These are phyloP conservation scores for Morus bassanus DNA, from an alignment of 2,797 vertebrate species.

Conservation along the genomic window DNA sequence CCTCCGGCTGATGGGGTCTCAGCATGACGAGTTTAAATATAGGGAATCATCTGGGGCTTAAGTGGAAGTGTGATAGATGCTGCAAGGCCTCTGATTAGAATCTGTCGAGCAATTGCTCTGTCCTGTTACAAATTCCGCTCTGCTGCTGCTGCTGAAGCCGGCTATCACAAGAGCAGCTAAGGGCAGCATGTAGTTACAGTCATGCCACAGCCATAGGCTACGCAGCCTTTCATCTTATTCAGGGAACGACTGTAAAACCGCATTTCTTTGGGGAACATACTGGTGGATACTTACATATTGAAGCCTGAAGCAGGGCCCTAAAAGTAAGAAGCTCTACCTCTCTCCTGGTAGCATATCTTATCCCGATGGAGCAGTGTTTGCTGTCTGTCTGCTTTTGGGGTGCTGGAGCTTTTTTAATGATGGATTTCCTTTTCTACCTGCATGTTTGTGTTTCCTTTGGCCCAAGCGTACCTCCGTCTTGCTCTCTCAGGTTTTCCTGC, in stretches of 20 bases:
- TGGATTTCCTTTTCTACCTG: neutral
- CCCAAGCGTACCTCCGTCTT: neutral
- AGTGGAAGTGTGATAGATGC: neutral
- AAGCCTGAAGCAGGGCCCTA: neutral
- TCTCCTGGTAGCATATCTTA: neutral
- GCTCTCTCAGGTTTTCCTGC: neutral
- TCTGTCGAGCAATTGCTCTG: neutral
- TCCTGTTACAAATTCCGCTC: neutral
- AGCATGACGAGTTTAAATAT: neutral
- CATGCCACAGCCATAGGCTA: neutral
- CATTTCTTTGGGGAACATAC: neutral
- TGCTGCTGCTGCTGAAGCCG: too few species aligned
- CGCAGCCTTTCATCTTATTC: too few species aligned
- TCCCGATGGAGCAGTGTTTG: neutral
- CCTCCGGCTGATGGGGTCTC: neutral
- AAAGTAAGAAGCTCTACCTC: neutral
- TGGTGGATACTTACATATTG: neutral
- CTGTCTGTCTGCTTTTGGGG: neutral
- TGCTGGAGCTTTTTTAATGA: neutral
- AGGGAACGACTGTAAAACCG: rapidly evolving
- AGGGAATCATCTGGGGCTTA: neutral
- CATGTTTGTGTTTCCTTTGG: neutral
- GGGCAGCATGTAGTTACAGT: rapidly evolving
- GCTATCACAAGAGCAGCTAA: neutral
- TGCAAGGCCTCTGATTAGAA: neutral